phyloP scores from a whole-genome alignment of 1,140 invertebrate genomes.

The Drosophila nasuta region DNA sequence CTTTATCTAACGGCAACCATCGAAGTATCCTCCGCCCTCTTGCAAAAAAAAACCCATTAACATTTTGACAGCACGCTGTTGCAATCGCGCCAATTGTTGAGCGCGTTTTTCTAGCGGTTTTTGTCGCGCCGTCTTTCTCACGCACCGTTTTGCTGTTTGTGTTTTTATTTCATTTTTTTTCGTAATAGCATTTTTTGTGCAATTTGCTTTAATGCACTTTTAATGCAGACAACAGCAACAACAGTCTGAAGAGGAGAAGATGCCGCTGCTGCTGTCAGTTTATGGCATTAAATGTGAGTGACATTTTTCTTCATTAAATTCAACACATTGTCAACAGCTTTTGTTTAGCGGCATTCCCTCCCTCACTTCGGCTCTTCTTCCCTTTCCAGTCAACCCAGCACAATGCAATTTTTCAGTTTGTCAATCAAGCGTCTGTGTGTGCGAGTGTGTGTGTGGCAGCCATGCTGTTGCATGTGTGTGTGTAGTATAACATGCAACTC shows the following conservation, averaged over 20 bases:
- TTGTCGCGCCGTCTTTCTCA: slow-evolving; percentile 42
- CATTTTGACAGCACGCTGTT: slow-evolving; percentile 54
- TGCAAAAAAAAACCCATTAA: slow-evolving; percentile 37
- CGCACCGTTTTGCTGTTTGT: slow-evolving; percentile 26
- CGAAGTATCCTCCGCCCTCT: not conserved
- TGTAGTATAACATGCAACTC: not conserved
- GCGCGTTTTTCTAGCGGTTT: slow-evolving; percentile 42
- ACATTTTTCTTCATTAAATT: slow-evolving; percentile 62
- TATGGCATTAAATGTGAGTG: slow-evolving; percentile 49
- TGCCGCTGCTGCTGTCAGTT: slow-evolving; percentile 21
- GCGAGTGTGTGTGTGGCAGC: not conserved
- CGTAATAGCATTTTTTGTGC: slow-evolving; percentile 40
- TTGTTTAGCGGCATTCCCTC: slow-evolving; percentile 17
- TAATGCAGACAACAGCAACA: slow-evolving; percentile 53
- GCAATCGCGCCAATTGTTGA: slow-evolving; percentile 38
- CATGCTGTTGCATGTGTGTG: slow-evolving; percentile 51
- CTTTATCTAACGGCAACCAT: slow-evolving; percentile 32
- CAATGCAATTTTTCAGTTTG: slow-evolving; percentile 44
- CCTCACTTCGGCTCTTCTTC: not conserved
- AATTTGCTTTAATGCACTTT: slow-evolving; percentile 59
- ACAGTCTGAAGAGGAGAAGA: not conserved
- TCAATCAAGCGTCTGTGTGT: slow-evolving; percentile 34
- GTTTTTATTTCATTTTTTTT: slow-evolving; percentile 10
- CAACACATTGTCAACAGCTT: slow-evolving; percentile 56
- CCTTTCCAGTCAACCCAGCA: too few relatives aligned